Evolutionary conservation across 2,888 invertebrate species (phyloP), one percentile per base, ranked within the genome.

Genomic region (Criorhina ranunculi): DNA sequence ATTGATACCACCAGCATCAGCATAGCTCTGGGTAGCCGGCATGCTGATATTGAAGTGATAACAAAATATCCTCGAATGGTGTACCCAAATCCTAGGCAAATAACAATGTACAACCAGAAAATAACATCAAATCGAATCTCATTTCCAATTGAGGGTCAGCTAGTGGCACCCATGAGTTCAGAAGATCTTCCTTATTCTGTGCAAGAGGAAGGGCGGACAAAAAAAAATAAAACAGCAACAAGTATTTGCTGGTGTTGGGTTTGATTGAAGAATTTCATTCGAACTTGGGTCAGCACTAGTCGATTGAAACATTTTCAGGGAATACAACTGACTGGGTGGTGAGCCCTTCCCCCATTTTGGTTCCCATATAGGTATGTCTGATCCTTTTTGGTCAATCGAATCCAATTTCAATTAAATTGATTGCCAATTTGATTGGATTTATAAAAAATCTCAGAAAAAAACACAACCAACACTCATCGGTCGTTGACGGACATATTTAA

Each of bases 401-500:
- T 80, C 77, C 86, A 86, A 86, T 86, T 86, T 86, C 86, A 86
- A 86, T 86, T 86, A 86, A 86, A 86, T 86, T 86, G 86, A 86
- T 86, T 86, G 81, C 81, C 86, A 86, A 80, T 86, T 86, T 86
- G 80, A 86, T 86, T 86, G 86, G 86, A 81, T 86, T 77, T 81
- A 86, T 86, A 80, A 62, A 83, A 75, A 70, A 59, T 60, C 35
- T 59, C 62, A 9, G n/a, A 12, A 55, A 64, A 76, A 51, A 60
- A 66, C 60, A 37, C 11, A 51, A 33, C n/a, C 5, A 12, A 9
- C 17, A 19, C 44, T 17, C n/a, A 12, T 12, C 46, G 8, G 49
- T 42, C 15, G 15, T 19, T 53, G 40, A 0, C 42, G 53, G 51
- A 67, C 67, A 67, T 75, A 59, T 73, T 80, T 80, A 55, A 75